A percentile compares a stretch with the other conserved stretches of the same genome.
phyloP scores from a whole-genome alignment of 1,140 invertebrate species.

The Brachionus angularis region DNA sequence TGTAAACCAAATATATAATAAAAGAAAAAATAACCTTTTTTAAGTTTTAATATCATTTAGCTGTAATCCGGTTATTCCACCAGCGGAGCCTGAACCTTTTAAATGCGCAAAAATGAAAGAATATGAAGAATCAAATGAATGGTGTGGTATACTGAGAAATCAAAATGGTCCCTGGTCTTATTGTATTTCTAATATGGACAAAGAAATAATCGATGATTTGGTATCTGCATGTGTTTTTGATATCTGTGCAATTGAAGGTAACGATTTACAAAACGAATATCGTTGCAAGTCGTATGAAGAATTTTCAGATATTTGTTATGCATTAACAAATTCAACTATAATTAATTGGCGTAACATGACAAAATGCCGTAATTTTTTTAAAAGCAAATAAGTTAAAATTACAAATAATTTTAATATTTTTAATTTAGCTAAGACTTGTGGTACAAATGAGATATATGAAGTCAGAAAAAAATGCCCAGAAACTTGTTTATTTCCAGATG shows the following conservation, averaged over 20 bases:
- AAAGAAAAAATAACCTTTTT: no score
- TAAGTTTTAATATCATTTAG: no score
- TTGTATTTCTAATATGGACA: background rate
- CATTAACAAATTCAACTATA: no score
- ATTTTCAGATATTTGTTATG: no score
- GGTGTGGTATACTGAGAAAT: background rate
- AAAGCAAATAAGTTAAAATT: no score
- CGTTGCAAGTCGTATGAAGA: no score
- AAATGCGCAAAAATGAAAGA: background rate
- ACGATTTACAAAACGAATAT: no score
- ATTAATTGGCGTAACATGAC: no score
- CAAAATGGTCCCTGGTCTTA: background rate
- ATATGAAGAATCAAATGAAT: background rate
- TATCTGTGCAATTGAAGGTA: background rate
- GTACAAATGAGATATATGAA: background rate
- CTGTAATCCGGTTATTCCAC: background rate
- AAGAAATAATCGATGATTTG: background rate
- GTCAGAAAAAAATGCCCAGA: background rate
- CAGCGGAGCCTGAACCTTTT: background rate
- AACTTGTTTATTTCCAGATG: background rate
- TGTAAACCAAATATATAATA: no score
- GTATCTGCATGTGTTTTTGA: background rate
- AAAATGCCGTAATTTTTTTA: no score
- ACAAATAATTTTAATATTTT: no score
- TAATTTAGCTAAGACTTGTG: background rate